Base-by-base conservation (phyloP, 2,888 invertebrate species). In the Ormyrus thymus region DNA sequence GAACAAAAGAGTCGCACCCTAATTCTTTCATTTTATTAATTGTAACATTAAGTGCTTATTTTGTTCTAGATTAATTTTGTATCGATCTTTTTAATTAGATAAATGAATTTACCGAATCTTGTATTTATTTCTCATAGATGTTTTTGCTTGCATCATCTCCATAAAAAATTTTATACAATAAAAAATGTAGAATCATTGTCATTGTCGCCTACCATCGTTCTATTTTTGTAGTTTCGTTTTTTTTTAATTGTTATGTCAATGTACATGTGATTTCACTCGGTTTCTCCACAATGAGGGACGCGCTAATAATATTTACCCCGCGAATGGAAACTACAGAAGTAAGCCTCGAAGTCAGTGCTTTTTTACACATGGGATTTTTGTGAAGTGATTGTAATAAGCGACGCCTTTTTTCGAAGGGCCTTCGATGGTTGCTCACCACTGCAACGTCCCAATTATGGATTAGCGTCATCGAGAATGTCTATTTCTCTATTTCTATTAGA, bases 241-340 rank as follows among this genome's bases (percentile, higher is more conserved):
- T 58, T 50, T 66, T 66, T 72, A 29, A 29, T 29, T 29, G 29
- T 29, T 29, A 29, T 3, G 59, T 65, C 8, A 15, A 13, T 61
- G 58, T 29, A 46, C 29, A 69, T 79, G 79, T 79, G 75, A 79
- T 66, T 79, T 75, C 71, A 66, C 75, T 79, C 79, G 70, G 59
- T 64, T 74, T 74, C 74, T 70, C 58, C 58, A 46, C 13, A 46
- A 65, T 10, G 56, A 29, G 43, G 13, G 72, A 64, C 48, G 65
- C 64, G 61, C 69, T 74, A 74, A 78, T 68, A 66, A 78, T 78
- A 77, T 46, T 77, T 77, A 77, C 45, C 61, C 59, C 55, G 72
- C 48, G 48, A 58, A 61, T 8, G 9, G 29, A 77, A 72, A 53
- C 55, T 13, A 29, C 29, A 72, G 64, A 66, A 45, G 29, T 59